Conservation (phyloP, 2,113 vertebrate genomes). For the Corythornis vintsioides region DNA sequence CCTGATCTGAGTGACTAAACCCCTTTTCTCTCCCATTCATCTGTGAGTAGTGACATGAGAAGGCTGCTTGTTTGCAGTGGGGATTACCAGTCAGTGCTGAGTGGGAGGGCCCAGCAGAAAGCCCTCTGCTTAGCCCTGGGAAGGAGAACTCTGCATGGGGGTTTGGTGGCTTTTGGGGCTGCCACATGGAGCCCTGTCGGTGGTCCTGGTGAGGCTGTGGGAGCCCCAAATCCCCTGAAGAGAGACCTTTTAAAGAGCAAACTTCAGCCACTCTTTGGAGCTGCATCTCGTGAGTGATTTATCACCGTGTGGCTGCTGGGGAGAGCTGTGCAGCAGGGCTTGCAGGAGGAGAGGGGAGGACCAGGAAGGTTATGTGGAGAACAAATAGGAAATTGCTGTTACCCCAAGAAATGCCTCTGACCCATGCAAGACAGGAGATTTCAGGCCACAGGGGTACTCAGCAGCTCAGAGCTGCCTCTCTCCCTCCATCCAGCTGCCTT, state of each 20-base stretch:
- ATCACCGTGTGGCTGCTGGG: background rate
- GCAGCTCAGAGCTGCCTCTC: background rate
- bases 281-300: background rate
- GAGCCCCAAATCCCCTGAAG: background rate
- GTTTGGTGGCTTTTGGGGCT: background rate
- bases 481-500: background rate
- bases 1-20: background rate
- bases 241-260: background rate
- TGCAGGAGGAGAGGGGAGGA: background rate
- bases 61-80: background rate
- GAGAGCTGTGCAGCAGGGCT: background rate
- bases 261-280: background rate
- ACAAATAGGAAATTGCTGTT: background rate
- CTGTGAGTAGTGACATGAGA: slow-evolving; percentile 7
- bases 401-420: background rate
- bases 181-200: background rate
- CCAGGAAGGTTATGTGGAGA: background rate
- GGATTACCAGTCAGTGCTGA: slow-evolving; percentile 1
- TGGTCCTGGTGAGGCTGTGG: background rate
- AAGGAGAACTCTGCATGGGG: background rate
- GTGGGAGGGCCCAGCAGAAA: background rate
- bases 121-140: background rate
- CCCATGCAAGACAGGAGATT: background rate
- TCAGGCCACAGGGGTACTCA: background rate
- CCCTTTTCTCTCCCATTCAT: slow-evolving; percentile 1